Evolutionary conservation across 2,113 vertebrate species (phyloP), one percentile per base, ranked within the genome.

Genomic region (Pandion haliaetus): DNA sequence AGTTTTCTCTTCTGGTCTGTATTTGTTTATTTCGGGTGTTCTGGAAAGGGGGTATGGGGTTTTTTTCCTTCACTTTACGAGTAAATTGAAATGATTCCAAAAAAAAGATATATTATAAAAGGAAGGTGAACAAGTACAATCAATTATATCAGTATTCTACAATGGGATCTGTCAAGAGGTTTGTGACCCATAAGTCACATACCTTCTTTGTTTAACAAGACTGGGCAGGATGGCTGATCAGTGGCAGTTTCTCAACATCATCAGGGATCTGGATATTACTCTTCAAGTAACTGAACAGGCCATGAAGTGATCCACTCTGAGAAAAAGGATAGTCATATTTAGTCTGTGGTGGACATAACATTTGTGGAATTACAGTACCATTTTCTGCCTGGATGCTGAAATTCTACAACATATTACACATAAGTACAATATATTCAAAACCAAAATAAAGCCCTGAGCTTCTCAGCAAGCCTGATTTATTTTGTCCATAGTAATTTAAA

Each of bases 21-120:
- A 15, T 29, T 67, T 61, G 4, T 28, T 62, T 29, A 3, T 67
- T 54, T 40, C 10, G 18, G 5, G 0, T 6, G 17, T 72, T 69
- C 28, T 79, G 19, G 59, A 34, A 23, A 23, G 12, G 12, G 8
- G 2, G 2, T 47, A 23, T 8, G 14, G 4, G 0, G 1, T 82
- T 59, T 70, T 73, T 85, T 85, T 29, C 5, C 28, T 17, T 40
- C 52, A 57, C 7, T 4, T 76, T 67, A 32, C 42, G 29, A 40
- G 38, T 29, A 73, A 66, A 79, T 18, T 54, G 16, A 67, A 73
- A 54, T 42, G 0, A 59, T 79, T 71, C 52, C 32, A 19, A 63
- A 58, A 84, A 84, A 45, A 11, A 79, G 12, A 34, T 58, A 11
- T n/a, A 40, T 38, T 73, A 32, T 45, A 40, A 81, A 78, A 67